Conservation (phyloP, 2,888 invertebrate genomes). For the Autographa gamma region DNA sequence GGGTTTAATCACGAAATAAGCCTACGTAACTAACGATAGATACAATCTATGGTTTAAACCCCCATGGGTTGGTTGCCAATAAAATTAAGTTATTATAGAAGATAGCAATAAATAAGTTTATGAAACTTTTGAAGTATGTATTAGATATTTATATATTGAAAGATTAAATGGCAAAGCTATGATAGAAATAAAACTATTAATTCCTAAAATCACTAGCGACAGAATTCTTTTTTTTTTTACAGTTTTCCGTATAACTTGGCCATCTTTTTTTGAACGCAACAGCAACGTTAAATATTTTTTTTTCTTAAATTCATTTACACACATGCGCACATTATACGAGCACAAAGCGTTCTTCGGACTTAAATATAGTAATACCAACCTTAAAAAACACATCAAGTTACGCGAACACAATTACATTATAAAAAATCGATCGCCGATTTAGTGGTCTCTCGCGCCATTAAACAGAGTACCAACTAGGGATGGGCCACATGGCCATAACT, state of each 20-base stretch:
- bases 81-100: constrained; percentile 12
- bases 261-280: neutral
- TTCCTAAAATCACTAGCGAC: too few species aligned
- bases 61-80: constrained; percentile 21
- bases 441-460: constrained; percentile 70
- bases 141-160: neutral
- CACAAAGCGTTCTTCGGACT: constrained; percentile 31
- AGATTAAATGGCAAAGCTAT: neutral
- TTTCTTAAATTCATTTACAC: constrained; percentile 39
- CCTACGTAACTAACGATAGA: constrained; percentile 28
- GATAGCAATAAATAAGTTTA: neutral
- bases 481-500: neutral
- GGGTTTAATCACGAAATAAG: constrained; percentile 31
- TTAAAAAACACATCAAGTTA: constrained; percentile 57
- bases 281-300: neutral
- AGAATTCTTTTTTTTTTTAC: too few species aligned
- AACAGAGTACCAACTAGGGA: constrained; percentile 52
- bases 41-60: constrained; percentile 23
- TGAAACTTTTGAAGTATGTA: neutral
- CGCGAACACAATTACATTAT: constrained; percentile 58
- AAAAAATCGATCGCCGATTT: constrained; percentile 71
- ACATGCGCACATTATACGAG: constrained; percentile 23
- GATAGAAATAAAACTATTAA: neutral
- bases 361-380: constrained; percentile 38
- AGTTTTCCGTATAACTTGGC: too few species aligned